Evolutionary conservation across 1,140 invertebrate species (phyloP).

Genomic region (Leptopilina clavipes): DNA sequence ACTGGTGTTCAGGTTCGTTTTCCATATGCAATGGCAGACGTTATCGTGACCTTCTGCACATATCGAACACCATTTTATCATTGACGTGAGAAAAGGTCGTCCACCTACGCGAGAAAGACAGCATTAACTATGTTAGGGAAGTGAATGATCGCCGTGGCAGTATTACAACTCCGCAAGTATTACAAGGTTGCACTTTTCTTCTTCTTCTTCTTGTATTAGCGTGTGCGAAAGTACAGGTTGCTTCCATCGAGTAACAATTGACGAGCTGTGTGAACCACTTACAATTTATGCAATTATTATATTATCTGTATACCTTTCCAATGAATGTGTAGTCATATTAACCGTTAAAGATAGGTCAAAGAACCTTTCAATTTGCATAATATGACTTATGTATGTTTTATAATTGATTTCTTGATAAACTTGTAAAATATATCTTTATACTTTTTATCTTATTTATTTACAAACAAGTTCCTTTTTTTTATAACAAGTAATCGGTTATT

Average conservation of each 20-base stretch:
- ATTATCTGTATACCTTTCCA: no score
- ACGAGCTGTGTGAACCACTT: neutral
- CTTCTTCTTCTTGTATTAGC: neutral
- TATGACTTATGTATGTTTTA: no score
- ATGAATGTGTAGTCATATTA: no score
- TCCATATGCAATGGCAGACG: neutral
- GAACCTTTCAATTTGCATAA: no score
- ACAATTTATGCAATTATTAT: constrained; percentile 25
- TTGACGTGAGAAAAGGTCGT: neutral
- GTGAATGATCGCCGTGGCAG: constrained; percentile 21
- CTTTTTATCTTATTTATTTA: no score
- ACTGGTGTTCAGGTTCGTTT: no score
- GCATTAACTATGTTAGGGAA: constrained; percentile 17
- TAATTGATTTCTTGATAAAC: no score
- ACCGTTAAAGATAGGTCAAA: no score
- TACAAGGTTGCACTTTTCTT: constrained; percentile 32
- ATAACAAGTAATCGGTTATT: no score
- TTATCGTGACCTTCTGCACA: constrained; percentile 3
- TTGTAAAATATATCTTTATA: neutral
- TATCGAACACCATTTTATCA: constrained; percentile 11
- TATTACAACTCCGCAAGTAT: neutral
- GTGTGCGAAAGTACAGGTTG: neutral
- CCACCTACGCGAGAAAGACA: constrained; percentile 26
- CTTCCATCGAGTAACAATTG: constrained; percentile 8
- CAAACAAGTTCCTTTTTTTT: no score